Percentiles rank a stretch among this genome's conserved stretches.
Conservation (phyloP, 2,113 vertebrate species). For the Myodes glareolus region DNA sequence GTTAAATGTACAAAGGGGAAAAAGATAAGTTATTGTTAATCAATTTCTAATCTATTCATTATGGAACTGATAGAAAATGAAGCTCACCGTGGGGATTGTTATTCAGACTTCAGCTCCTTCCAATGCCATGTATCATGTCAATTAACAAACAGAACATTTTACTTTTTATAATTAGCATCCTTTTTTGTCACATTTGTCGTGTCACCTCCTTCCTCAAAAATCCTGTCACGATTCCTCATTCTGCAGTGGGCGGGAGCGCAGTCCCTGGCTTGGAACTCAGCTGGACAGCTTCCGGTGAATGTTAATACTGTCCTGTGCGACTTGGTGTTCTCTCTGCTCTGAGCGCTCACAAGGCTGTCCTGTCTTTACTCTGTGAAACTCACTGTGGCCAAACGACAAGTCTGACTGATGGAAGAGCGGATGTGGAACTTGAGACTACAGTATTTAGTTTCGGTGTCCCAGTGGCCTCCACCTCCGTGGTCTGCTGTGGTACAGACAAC, state of each 20-base stretch:
- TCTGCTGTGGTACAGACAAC: neutral
- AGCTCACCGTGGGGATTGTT: neutral
- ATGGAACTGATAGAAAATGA: neutral
- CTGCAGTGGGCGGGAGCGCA: neutral
- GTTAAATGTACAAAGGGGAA: conserved; percentile 29
- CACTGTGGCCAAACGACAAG: neutral
- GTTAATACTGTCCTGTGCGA: accelerated
- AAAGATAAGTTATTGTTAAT: conserved; percentile 41
- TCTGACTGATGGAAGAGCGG: neutral
- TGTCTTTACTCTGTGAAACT: neutral
- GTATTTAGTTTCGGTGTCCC: neutral
- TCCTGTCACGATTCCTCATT: neutral
- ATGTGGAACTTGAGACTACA: neutral
- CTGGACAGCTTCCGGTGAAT: accelerated
- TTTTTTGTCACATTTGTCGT: neutral
- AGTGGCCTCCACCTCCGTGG: accelerated
- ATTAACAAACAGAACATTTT: neutral
- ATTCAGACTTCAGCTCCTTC: neutral
- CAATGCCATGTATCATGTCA: neutral
- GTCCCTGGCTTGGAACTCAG: neutral
- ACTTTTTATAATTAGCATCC: neutral
- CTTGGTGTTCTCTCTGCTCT: too few relatives aligned
- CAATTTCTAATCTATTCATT: conserved; percentile 49
- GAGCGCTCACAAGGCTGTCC: neutral
- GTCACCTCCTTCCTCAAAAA: neutral